Conservation (phyloP, 1,140 invertebrate genomes). For the Zaprionus capensis region DNA sequence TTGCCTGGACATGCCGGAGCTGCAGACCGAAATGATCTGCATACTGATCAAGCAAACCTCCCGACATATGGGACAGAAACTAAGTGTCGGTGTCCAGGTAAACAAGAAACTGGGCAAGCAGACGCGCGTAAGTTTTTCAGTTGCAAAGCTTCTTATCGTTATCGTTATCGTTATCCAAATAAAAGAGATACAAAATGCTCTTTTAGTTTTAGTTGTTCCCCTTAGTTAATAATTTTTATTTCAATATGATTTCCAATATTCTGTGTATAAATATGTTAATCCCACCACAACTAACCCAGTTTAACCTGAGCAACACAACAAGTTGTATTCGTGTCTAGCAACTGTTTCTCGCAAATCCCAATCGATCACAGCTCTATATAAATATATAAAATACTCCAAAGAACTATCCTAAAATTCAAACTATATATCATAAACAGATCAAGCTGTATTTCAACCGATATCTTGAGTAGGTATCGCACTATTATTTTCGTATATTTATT, state of each 20-base stretch:
- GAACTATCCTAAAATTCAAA: not conserved
- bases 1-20: slow-evolving; percentile 93
- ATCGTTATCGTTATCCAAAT: slow-evolving; percentile 7
- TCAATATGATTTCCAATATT: slow-evolving; percentile 16
- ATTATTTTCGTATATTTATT: slow-evolving; percentile 9
- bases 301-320: slow-evolving; percentile 5
- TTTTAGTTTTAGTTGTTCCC: slow-evolving; percentile 30
- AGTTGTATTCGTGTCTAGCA: slow-evolving; percentile 26
- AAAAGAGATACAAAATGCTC: slow-evolving; percentile 6
- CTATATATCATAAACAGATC: not conserved
- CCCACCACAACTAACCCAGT: slow-evolving; percentile 25
- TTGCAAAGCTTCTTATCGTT: slow-evolving; percentile 80
- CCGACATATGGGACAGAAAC: slow-evolving; percentile 92
- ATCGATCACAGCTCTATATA: not conserved
- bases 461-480: slow-evolving; percentile 5
- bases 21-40: slow-evolving; percentile 96
- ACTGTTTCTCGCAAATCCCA: not conserved
- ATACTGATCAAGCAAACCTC: slow-evolving; percentile 96
- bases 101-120: slow-evolving; percentile 85
- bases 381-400: not conserved
- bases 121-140: slow-evolving; percentile 89
- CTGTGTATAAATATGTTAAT: not conserved
- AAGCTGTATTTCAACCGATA: slow-evolving; percentile 24
- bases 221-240: slow-evolving; percentile 28
- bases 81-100: slow-evolving; percentile 94